phyloP scores from a whole-genome alignment of 1,140 invertebrate genomes.

The Panulirus ornatus region DNA sequence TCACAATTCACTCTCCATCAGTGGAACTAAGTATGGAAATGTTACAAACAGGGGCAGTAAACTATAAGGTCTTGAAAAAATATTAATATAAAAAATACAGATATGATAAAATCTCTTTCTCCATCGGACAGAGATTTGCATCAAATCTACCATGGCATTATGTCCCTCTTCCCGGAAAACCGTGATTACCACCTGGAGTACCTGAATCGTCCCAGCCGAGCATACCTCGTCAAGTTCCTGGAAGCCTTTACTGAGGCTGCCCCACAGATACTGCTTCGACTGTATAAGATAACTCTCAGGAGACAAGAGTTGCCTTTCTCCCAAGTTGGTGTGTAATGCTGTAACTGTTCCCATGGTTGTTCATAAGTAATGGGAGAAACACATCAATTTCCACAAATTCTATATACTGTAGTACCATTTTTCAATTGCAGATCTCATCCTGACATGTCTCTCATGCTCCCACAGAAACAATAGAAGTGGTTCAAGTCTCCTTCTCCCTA shows the following conservation, averaged over 20 bases:
- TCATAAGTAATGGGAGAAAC: no score
- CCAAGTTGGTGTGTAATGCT: conserved; percentile 32
- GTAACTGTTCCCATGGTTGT: no score
- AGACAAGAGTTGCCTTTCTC: conserved; percentile 50
- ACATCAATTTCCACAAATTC: no score
- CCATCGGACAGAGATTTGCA: conserved; percentile 35
- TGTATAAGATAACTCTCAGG: conserved; percentile 58
- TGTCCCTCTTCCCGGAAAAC: conserved; percentile 27
- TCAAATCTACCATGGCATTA: conserved; percentile 51
- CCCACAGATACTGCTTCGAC: conserved; percentile 57
- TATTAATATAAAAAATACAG: no score
- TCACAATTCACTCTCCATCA: no score
- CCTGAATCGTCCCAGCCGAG: conserved; percentile 47
- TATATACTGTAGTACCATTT: not conserved
- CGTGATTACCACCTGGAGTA: conserved; percentile 15
- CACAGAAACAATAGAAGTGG: conserved; percentile 51
- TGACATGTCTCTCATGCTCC: not conserved
- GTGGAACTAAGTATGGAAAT: no score
- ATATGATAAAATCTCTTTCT: no score
- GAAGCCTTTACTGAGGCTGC: conserved; percentile 72
- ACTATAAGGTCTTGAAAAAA: no score
- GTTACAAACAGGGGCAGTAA: no score
- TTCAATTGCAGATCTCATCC: not conserved
- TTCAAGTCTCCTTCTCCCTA: conserved; percentile 57
- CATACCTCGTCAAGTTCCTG: conserved; percentile 65